Base-by-base conservation (phyloP, 2,113 vertebrate species). In the Protobothrops flavoviridis region DNA sequence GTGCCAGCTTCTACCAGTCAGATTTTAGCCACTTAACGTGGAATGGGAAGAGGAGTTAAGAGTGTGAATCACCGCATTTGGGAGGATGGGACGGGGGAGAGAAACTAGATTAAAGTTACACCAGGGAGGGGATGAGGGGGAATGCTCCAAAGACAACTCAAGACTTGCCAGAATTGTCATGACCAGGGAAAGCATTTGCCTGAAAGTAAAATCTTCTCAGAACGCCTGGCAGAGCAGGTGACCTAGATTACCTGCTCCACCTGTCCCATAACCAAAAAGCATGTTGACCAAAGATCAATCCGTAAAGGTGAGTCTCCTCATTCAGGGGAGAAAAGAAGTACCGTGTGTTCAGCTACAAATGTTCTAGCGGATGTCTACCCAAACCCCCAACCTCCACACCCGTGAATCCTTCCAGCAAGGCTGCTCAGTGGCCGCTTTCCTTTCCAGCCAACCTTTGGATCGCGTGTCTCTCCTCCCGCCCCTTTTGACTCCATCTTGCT, bases 111-210 rank as follows among this genome's bases (percentile, higher is more conserved):
- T 74, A 43, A 81, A 81, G 55, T 10, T 89, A 57, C 55, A 55
- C 56, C 23, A 0, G 52, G 9, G 12, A 39, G 12, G 81, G 81
- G 20, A 11, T 26, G 48, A 53, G 64, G 17, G 24, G 64, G n/a
- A 53, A 55, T 96, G 95, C 96, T 94, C 95, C 92, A 96, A 93
- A 94, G 95, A 96, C 93, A 97, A 96, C 94, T 91, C 97, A 97
- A 96, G 88, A 93, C 93, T 96, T 95, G 91, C 87, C 12, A 95
- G 95, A 91, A 23, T 96, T 6, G 33, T 94, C 48, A 69, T 5
- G 93, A 93, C 91, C 92, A 0, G n/a, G 50, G 50, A 39, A 91
- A 53, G n/a, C 13, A 91, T 94, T 94, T 96, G 92, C 91, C 0
- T 0, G 93, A 91, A 91, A 91, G 92, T 90, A 86, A 95, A 91